Percentiles rank a stretch among this genome's conserved stretches.
These are phyloP conservation scores for Xestia sexstrigata DNA, from an alignment of 2,888 invertebrate species.

Conservation along the genomic window DNA sequence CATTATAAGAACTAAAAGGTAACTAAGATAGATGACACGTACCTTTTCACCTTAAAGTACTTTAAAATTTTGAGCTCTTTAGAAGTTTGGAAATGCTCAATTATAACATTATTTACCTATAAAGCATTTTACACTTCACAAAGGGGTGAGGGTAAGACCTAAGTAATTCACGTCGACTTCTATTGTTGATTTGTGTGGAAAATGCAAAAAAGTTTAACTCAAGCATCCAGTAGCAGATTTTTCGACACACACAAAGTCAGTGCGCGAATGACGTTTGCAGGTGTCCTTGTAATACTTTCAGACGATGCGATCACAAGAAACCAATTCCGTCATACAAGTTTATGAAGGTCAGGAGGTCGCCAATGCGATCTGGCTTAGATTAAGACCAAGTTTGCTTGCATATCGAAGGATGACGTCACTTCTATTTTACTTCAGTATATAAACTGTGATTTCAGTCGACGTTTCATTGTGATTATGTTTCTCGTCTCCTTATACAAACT, in stretches of 20 bases:
- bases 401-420: conserved; percentile 29
- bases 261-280: conserved; percentile 24
- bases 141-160: background rate
- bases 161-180: conserved; percentile 10
- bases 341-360: conserved; percentile 46
- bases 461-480: conserved; percentile 48
- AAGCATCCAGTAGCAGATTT: conserved; percentile 24
- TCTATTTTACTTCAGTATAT: conserved; percentile 9
- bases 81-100: conserved; percentile 15
- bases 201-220: background rate
- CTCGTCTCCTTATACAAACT: conserved; percentile 41
- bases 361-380: conserved; percentile 40
- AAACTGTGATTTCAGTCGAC: conserved; percentile 27
- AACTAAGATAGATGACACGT: background rate
- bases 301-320: conserved; percentile 42
- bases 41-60: conserved; percentile 17
- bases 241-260: conserved; percentile 33
- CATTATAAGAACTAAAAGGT: background rate
- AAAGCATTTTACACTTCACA: background rate
- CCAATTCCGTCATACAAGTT: conserved; percentile 46
- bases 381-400: conserved; percentile 31
- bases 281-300: conserved; percentile 55
- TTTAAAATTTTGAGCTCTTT: conserved; percentile 35
- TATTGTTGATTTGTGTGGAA: conserved; percentile 33
- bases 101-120: conserved; percentile 3